phyloP scores from a whole-genome alignment of 2,797 vertebrate genomes.

The Cynopterus sphinx region DNA sequence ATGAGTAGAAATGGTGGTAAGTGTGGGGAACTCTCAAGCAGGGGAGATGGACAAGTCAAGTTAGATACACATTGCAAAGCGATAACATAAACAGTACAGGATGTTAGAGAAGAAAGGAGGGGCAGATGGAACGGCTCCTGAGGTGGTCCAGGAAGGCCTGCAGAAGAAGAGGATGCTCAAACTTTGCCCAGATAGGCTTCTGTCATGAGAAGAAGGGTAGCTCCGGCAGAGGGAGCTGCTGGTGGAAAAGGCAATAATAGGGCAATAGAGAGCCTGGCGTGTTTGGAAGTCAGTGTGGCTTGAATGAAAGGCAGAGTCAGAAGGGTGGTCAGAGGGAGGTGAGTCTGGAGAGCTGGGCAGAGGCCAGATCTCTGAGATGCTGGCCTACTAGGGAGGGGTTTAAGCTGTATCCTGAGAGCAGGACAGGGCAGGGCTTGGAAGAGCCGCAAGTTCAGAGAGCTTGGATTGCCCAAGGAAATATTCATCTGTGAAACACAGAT shows the following conservation, averaged over 20 bases:
- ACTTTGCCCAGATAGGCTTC: neutral
- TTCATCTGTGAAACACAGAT: neutral
- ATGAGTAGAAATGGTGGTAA: neutral
- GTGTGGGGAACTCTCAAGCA: neutral
- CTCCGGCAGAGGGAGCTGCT: neutral
- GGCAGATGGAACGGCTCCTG: neutral
- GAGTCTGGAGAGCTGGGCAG: neutral
- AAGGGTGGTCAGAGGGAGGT: neutral
- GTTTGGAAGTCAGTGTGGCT: neutral
- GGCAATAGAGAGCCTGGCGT: neutral
- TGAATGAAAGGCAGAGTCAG: neutral
- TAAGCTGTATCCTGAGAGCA: neutral
- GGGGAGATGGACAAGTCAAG: neutral
- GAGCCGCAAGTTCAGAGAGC: neutral
- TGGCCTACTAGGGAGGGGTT: neutral
- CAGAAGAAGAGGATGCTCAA: neutral
- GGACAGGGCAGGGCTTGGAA: neutral
- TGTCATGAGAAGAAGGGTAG: neutral
- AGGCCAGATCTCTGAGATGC: neutral
- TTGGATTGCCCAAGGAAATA: neutral
- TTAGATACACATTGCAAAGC: neutral
- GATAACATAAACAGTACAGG: neutral
- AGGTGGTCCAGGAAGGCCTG: neutral
- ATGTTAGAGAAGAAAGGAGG: neutral
- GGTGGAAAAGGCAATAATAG: neutral